Conservation (phyloP, 2,113 vertebrate species). For the Oenanthe oenanthe region DNA sequence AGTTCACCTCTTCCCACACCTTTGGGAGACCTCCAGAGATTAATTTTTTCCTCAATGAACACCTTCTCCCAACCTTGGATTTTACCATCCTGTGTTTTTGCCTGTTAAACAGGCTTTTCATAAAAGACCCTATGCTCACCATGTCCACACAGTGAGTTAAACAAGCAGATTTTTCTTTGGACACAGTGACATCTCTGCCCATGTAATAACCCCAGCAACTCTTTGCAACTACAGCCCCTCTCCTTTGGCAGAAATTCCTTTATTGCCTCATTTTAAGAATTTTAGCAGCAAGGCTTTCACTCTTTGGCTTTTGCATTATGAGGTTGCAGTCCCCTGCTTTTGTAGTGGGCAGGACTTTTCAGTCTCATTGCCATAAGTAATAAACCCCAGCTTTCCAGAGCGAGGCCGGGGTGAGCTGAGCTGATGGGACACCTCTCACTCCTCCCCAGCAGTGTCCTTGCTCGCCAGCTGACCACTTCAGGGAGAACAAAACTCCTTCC, state of each 20-base stretch:
- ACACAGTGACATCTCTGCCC: fast-evolving
- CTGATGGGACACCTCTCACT: fast-evolving
- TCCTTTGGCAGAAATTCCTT: neutral
- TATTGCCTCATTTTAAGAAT: neutral
- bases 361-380: fast-evolving
- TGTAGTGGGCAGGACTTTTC: neutral
- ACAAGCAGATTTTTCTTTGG: neutral
- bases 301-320: neutral
- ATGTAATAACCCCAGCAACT: fast-evolving
- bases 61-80: neutral
- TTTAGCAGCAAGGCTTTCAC: neutral
- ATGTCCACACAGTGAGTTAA: fast-evolving
- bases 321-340: neutral
- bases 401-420: fast-evolving
- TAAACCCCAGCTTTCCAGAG: neutral
- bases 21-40: neutral
- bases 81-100: neutral
- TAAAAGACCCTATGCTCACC: neutral
- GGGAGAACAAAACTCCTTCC: neutral
- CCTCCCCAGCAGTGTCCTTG: neutral
- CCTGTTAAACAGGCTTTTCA: neutral
- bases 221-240: neutral
- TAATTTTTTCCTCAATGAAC: neutral
- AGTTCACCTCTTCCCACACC: neutral
- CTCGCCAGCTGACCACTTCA: neutral